Evolutionary conservation across 2,888 invertebrate genomes (phyloP), one percentile per base, ranked within the genome.

Genomic region (Sipha maydis): DNA sequence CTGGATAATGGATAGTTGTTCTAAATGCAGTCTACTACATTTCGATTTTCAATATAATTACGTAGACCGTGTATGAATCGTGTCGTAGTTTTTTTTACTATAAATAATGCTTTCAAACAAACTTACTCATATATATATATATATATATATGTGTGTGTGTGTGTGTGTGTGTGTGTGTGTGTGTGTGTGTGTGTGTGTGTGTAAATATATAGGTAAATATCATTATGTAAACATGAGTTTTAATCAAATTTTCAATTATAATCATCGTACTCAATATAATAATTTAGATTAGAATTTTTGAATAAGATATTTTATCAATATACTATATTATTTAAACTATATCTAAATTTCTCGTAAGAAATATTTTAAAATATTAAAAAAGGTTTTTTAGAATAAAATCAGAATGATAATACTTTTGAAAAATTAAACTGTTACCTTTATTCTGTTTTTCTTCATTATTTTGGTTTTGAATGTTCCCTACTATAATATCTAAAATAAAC

Each of bases 371-470:
- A 25, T 75, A 38, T 28, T 28, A 38, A 75, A 73, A 14, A 56
- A 38, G 56, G 38, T 56, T 75, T 21, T 28, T 61, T n/a, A 73
- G 38, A 75, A 75, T 83, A 28, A 75, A 83, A 56, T 75, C 38
- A 34, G 34, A 75, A 75, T 83, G 75, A 75, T 75, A 14, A 61
- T 75, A 38, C 4, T 61, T 61, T 61, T 38, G 11, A 61, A 83
- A 48, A 41, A 80, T 48, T 19, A 19, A 9, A 69, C 7, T 69
- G 79, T 61, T 34, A 79, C 79, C 38, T n/a, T 79, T 38, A 61
- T 79, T 67, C 21, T 48, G 1, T 31, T 54, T 69, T 71, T 38
- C 19, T 75, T 48, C 11, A 48, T 71, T 82, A 71, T 48, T 41
- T 82, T 31, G 19, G 41, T 19, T 71, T 31, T 9, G 28, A 48